A percentile compares a stretch with the other conserved stretches of the same genome.
Evolutionary conservation across 2,797 vertebrate species (phyloP).

Genomic region (Brachyrhaphis roseni): DNA sequence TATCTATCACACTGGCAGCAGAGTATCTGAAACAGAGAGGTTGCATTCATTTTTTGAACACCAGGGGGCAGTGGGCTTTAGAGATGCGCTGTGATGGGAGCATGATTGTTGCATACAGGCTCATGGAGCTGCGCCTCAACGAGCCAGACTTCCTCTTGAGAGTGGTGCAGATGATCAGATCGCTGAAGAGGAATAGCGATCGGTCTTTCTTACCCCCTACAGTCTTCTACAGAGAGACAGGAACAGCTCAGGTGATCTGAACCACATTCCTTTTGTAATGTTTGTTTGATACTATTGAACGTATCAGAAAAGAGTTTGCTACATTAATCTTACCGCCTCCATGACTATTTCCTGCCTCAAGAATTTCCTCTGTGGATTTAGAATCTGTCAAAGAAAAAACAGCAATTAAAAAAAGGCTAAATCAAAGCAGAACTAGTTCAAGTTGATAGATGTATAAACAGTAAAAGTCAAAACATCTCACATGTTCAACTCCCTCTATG

Average conservation of each 20-base stretch:
- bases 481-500: conserved; percentile 96
- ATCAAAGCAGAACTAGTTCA: background rate
- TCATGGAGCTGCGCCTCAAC: conserved; percentile 96
- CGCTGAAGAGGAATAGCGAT: conserved; percentile 97
- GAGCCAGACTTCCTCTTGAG: conserved; percentile 97
- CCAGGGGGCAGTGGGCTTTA: conserved; percentile 31
- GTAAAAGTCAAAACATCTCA: conserved; percentile 62
- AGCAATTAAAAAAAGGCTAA: background rate
- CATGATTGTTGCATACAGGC: conserved; percentile 83
- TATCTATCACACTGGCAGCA: conserved; percentile 94
- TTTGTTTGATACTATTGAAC: background rate
- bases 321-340: conserved; percentile 89
- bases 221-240: conserved; percentile 83
- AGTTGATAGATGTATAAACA: background rate
- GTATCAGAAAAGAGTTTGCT: background rate
- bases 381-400: conserved; percentile 81
- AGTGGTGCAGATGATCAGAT: conserved; percentile 96
- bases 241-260: conserved; percentile 7
- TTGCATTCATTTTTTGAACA: conserved; percentile 16
- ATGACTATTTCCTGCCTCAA: conserved; percentile 97
- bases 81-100: background rate
- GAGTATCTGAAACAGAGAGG: conserved; percentile 84
- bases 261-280: background rate
- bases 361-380: conserved; percentile 94
- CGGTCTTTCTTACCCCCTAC: conserved; percentile 97